Evolutionary conservation across 2,797 vertebrate genomes (phyloP).

Genomic region (Clarias fuscus): DNA sequence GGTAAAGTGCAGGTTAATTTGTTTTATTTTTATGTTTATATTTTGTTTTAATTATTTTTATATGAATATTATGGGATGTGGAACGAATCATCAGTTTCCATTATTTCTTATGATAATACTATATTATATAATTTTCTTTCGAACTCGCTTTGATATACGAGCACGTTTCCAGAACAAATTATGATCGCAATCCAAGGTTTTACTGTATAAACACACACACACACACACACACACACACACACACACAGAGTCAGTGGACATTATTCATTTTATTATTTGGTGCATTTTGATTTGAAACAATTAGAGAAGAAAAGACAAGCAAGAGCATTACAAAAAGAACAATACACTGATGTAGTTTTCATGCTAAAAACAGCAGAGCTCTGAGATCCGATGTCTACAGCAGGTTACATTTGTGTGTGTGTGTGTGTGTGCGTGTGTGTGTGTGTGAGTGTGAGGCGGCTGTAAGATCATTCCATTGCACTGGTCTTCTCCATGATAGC

Average conservation of each 20-base stretch:
- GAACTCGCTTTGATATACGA: too few relatives aligned
- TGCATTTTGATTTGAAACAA: constrained; percentile 48
- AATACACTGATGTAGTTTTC: constrained; percentile 34
- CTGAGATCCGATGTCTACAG: constrained; percentile 43
- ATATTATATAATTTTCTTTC: too few relatives aligned
- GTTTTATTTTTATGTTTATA: too few relatives aligned
- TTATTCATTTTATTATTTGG: constrained; percentile 43
- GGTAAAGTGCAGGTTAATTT: too few relatives aligned
- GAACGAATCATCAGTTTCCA: too few relatives aligned
- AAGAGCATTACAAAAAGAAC: constrained; percentile 34
- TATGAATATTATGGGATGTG: too few relatives aligned
- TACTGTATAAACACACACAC: too few relatives aligned
- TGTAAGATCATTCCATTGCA: constrained; percentile 59
- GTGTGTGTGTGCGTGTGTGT: constrained; percentile 36
- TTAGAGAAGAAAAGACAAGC: constrained; percentile 39
- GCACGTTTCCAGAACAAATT: too few relatives aligned
- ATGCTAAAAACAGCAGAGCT: neutral
- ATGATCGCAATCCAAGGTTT: too few relatives aligned
- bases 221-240: too few relatives aligned
- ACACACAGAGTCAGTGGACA: neutral
- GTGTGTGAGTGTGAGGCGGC: neutral
- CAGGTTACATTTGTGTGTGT: constrained; percentile 54
- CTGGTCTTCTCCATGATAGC: constrained; percentile 63
- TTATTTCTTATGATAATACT: too few relatives aligned
- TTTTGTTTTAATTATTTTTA: too few relatives aligned